Conservation (phyloP, 2,797 vertebrate genomes). For the Sebastes iracundus region DNA sequence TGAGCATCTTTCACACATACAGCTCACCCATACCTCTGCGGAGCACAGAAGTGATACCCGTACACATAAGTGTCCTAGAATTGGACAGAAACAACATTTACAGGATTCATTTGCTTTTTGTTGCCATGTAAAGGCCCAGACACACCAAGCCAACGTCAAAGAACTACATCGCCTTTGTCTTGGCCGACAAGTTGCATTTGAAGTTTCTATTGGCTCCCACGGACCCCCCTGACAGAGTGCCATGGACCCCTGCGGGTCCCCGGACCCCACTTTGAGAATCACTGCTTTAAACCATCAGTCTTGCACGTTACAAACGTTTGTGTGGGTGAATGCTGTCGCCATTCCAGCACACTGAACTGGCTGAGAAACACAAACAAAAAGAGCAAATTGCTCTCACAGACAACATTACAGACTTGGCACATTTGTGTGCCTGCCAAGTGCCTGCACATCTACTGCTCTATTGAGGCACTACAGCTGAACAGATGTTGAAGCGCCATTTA, state of each 20-base stretch:
- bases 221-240: too few species aligned
- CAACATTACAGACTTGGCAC: constrained; percentile 32
- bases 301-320: constrained; percentile 11
- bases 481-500: constrained; percentile 70
- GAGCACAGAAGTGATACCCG: constrained; percentile 59
- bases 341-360: neutral
- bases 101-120: constrained; percentile 25
- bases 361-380: constrained; percentile 31
- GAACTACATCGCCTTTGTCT: too few species aligned
- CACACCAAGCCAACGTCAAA: too few species aligned
- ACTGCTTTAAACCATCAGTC: neutral
- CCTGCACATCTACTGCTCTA: constrained; percentile 42
- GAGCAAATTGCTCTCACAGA: constrained; percentile 36
- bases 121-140: fast-evolving
- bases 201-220: too few species aligned
- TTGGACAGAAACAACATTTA: constrained; percentile 60
- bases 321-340: constrained; percentile 16
- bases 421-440: constrained; percentile 45
- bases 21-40: constrained; percentile 62
- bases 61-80: constrained; percentile 62
- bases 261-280: neutral
- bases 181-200: too few species aligned
- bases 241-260: too few species aligned
- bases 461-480: constrained; percentile 49
- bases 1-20: constrained; percentile 27